A percentile compares a stretch with the other conserved stretches of the same genome.
These are phyloP conservation scores for Hydractinia symbiolongicarpus DNA, from an alignment of 30 jellyfish, hydroid and myxozoan species.

Conservation along the genomic window DNA sequence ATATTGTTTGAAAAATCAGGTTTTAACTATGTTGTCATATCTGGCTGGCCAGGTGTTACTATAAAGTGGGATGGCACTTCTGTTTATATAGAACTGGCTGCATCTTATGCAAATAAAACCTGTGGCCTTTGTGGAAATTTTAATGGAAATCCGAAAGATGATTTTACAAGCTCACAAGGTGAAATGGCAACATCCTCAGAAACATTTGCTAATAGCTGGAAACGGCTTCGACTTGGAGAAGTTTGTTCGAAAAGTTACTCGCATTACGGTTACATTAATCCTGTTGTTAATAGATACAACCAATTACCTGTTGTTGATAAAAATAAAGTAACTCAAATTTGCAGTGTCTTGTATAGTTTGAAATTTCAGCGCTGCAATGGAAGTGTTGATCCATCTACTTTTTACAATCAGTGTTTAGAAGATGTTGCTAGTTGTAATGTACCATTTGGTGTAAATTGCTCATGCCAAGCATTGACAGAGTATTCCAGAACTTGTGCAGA, in stretches of 20 bases:
- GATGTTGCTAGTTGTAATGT: conserved; percentile 48
- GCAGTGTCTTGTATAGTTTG: conserved; percentile 24
- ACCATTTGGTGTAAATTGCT: conserved; percentile 18
- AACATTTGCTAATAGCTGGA: conserved; percentile 63
- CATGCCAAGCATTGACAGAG: conserved; percentile 58
- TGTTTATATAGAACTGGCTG: conserved; percentile 44
- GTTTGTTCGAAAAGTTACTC: conserved; percentile 36
- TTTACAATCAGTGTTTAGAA: conserved; percentile 39
- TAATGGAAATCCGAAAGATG: conserved; percentile 55
- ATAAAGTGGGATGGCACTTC: conserved; percentile 74
- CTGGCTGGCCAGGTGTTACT: conserved; percentile 53
- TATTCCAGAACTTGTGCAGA: conserved; percentile 68
- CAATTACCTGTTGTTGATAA: neutral
- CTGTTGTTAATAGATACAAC: conserved; percentile 9
- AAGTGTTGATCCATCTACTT: conserved; percentile 17
- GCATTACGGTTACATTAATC: conserved; percentile 3
- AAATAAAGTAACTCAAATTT: conserved; percentile 10
- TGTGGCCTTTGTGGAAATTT: conserved; percentile 88
- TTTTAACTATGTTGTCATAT: conserved; percentile 33
- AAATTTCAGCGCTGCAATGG: conserved; percentile 39
- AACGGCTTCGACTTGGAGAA: conserved; percentile 47
- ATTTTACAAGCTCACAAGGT: conserved; percentile 31
- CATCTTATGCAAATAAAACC: conserved; percentile 50
- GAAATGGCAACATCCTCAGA: conserved; percentile 22
- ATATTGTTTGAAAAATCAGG: conserved; percentile 54